Evolutionary conservation across 1,140 invertebrate species (phyloP), one percentile per base, ranked within the genome.

Genomic region (Heliconius hermathena): DNA sequence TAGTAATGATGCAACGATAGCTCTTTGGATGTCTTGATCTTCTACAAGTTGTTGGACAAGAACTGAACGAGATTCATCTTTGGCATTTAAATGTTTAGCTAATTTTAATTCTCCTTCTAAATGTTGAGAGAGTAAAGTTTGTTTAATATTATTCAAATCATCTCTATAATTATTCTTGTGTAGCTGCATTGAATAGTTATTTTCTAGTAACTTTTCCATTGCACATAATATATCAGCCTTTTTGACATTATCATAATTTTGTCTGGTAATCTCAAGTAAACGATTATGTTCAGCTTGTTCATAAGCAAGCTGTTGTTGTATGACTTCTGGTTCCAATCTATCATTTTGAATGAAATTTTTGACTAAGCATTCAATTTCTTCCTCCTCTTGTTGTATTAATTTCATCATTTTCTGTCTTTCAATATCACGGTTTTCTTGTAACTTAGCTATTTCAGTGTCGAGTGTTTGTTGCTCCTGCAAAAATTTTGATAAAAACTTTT

Each of bases 1-100:
- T 77, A 97, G 90, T 33, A 98, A 90, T 16, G 96, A 95, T 78
- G 96, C 96, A 52, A 98, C 96, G 8, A 97, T 96, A 70, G 96
- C 96, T 91, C 96, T 97, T 90, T 98, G 97, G 38, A 97, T 87
- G 80, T 96, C 96, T 87, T 96, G 96, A 87, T 97, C 96, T 85
- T 96, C 95, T 83, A 96, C 93, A 77, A 97, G 89, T 87, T 95
- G 95, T 49, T 95, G 92, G 16, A 97, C 92, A 74, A 97, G 90
- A 83, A 95, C 91, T 81, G 95, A 93, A 57, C 96, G 95, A 60
- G 95, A 95, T 81, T 95, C 94, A 87, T 96, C 96, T 88, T 96
- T 96, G 76, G 95, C 94, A 89, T 95, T 95, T 73, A 97, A 93
- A 72, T 97, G 88, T 87, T 96, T 93, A 22, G 94, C 89, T 77